These are phyloP conservation scores for Dendroctonus ponderosae DNA, from an alignment of 1,140 invertebrate species.

Conservation along the genomic window DNA sequence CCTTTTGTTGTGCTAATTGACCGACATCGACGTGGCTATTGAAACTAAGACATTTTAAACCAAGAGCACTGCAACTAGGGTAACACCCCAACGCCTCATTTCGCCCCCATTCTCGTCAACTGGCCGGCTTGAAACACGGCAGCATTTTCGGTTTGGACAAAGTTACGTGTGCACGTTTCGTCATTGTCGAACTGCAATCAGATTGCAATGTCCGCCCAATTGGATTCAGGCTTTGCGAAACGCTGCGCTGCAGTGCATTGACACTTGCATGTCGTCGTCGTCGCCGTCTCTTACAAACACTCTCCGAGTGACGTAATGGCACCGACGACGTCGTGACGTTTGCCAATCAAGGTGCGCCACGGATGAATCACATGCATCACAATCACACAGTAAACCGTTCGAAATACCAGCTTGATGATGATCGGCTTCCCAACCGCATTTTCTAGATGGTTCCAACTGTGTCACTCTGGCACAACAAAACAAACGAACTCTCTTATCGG, in stretches of 20 bases:
- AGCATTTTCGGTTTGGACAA: background rate
- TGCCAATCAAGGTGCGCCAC: background rate
- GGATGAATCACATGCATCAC: background rate
- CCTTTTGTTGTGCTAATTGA: too few relatives aligned
- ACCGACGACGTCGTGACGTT: conserved; percentile 8
- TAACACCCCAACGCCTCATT: too few relatives aligned
- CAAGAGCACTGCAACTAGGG: too few relatives aligned
- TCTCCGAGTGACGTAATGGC: conserved; percentile 4
- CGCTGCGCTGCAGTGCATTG: conserved; percentile 6
- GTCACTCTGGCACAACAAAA: conserved; percentile 9
- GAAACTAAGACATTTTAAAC: too few relatives aligned
- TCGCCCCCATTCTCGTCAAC: too few relatives aligned
- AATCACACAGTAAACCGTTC: background rate
- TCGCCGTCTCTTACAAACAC: background rate
- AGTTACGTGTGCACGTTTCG: background rate
- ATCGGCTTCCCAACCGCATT: background rate
- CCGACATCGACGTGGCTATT: too few relatives aligned
- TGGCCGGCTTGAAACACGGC: background rate
- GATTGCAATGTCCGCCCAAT: conserved; percentile 13
- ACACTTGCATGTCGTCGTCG: background rate
- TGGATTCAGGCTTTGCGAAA: conserved; percentile 6
- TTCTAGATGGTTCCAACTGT: conserved; percentile 8
- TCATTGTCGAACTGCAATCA: conserved; percentile 1
- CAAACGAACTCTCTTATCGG: conserved; percentile 22
- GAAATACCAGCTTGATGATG: too few relatives aligned